Base-by-base conservation (phyloP, 1,140 invertebrate species). In the Drepana arcuata region DNA sequence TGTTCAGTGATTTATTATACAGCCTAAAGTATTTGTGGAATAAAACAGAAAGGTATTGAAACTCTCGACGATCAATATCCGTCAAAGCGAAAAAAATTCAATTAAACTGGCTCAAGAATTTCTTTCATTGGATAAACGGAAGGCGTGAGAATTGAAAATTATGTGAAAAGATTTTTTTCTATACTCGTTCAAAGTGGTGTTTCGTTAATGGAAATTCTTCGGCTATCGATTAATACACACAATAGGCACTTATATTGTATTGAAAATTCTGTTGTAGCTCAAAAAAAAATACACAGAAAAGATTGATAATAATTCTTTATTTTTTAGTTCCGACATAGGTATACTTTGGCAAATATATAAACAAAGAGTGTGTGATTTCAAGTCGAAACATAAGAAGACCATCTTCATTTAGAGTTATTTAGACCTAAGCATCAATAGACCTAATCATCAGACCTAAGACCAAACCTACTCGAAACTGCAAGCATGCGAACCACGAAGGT, bases 1-100 rank as follows among this genome's bases (percentile, higher is more conserved):
- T 57, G 72, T 66, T 61, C 54, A 57, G 69, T 72, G 63, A 75
- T 78, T 78, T 73, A 74, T 78, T 72, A 74, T 62, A 52, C 50
- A 16, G 38, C 44, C 35, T 59, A 69, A 69, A n/a, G 58, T 74
- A 65, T 71, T 74, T 71, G 61, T 56, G 46, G 59, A 69, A 69
- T 73, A 59, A 68, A 73, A 75, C 67, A 69, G 52, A 63, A 64
- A 66, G 55, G 52, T 65, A 71, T 73, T 69, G 57, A 69, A 78
- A 63, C 46, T 49, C 53, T 49, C 38, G 37, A 42, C 69, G 63
- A 78, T 75, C 73, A 73, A 78, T 78, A 73, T 56, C 71, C 69
- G 64, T 72, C 65, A 71, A 71, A 66, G 60, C 38, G 57, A 57
- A 68, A 72, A 70, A 77, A 74, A 69, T 50, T 72, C 67, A 78